These are phyloP conservation scores for Zelleria hepariella DNA, from an alignment of 2,888 invertebrate genomes.

Conservation along the genomic window DNA sequence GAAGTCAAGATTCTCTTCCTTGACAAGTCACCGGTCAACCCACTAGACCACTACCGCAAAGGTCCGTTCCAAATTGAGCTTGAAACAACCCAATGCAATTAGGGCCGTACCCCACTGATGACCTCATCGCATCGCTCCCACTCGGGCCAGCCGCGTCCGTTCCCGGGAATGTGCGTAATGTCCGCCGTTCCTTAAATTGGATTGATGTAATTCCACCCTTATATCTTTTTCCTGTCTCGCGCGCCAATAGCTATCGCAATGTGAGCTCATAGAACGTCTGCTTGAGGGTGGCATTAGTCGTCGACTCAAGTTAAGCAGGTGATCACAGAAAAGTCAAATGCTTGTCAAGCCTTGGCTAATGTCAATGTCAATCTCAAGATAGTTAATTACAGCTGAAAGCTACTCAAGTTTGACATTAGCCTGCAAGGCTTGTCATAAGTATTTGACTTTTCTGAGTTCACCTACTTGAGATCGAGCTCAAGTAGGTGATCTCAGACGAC, in stretches of 20 bases:
- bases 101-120: not conserved
- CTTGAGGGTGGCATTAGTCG: no score
- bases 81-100: not conserved
- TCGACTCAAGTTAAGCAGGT: no score
- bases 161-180: conserved; percentile 41
- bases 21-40: not conserved
- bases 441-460: no score
- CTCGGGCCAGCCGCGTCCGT: not conserved
- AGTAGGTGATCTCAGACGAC: no score
- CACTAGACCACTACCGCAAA: not conserved
- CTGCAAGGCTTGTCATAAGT: no score
- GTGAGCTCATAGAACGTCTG: no score
- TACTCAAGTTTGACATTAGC: no score
- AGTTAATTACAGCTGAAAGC: no score
- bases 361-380: no score
- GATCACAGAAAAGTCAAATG: no score
- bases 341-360: no score
- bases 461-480: no score
- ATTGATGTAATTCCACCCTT: conserved; percentile 57
- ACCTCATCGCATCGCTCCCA: not conserved
- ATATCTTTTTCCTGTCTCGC: conserved; percentile 27
- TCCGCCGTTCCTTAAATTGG: conserved; percentile 58
- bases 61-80: not conserved
- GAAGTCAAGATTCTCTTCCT: not conserved
- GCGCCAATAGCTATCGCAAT: not conserved